These are phyloP conservation scores for Sinella curviseta DNA, from an alignment of 1,140 invertebrate species.

Conservation along the genomic window DNA sequence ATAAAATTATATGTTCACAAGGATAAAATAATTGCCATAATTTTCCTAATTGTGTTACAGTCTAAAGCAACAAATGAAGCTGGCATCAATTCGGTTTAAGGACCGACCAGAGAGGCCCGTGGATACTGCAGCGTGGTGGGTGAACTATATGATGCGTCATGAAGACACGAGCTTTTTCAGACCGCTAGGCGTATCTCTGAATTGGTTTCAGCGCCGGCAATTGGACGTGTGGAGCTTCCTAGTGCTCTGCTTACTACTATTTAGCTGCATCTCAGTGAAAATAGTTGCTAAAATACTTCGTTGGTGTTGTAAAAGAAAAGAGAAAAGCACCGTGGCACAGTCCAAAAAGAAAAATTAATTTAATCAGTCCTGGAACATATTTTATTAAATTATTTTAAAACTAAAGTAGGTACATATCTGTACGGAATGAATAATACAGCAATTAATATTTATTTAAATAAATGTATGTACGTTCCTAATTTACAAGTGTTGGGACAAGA, in stretches of 20 bases:
- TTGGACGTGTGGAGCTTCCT: constrained; percentile 13
- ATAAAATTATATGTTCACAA: too few relatives aligned
- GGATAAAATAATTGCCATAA: too few relatives aligned
- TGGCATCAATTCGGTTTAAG: constrained; percentile 34
- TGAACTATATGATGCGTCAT: constrained; percentile 51
- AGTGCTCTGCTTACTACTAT: background rate
- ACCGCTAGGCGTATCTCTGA: background rate
- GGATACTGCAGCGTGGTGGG: constrained; percentile 51
- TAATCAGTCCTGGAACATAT: too few relatives aligned
- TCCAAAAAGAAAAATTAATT: too few relatives aligned
- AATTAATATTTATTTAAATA: too few relatives aligned
- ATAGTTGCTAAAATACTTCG: background rate
- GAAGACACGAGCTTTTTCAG: constrained; percentile 34
- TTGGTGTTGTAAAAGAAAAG: background rate
- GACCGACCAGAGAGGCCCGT: constrained; percentile 48
- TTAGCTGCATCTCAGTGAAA: background rate
- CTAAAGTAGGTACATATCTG: too few relatives aligned
- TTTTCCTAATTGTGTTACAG: background rate
- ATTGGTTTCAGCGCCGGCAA: background rate
- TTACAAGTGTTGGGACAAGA: too few relatives aligned
- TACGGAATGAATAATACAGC: too few relatives aligned
- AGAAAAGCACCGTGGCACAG: too few relatives aligned
- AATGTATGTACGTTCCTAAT: too few relatives aligned
- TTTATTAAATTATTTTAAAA: too few relatives aligned
- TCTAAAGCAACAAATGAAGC: background rate